These are phyloP conservation scores for Drosophila atripex DNA, from an alignment of 2,888 invertebrate species.

Conservation along the genomic window DNA sequence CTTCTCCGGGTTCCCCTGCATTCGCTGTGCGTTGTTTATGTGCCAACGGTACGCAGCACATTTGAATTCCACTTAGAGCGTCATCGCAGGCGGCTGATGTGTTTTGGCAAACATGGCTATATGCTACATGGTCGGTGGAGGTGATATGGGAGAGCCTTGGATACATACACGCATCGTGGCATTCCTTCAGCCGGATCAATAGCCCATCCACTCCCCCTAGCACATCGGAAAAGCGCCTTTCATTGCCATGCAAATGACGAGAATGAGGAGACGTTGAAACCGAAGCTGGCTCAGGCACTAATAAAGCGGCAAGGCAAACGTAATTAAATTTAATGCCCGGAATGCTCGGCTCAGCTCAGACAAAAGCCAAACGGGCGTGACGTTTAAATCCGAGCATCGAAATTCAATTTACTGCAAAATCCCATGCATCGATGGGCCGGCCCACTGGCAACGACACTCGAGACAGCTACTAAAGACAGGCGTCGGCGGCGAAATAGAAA, in stretches of 20 bases:
- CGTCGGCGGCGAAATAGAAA: slow-evolving; percentile 64
- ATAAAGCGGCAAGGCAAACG: slow-evolving; percentile 58
- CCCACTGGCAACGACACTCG: slow-evolving; percentile 13
- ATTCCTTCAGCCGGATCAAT: slow-evolving; percentile 26
- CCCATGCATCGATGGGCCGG: slow-evolving; percentile 62
- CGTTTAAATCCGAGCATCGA: slow-evolving; percentile 69
- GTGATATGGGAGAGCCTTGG: neutral
- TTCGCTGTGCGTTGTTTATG: slow-evolving; percentile 62
- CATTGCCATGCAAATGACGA: slow-evolving; percentile 32
- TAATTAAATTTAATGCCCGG: slow-evolving; percentile 73
- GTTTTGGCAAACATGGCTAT: slow-evolving; percentile 53
- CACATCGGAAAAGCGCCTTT: slow-evolving; percentile 35
- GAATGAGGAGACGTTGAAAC: neutral
- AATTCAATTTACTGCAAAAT: slow-evolving; percentile 78
- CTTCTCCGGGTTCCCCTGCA: slow-evolving; percentile 48
- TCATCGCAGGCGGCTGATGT: slow-evolving; percentile 38
- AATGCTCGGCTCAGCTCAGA: slow-evolving; percentile 35
- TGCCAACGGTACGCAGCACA: slow-evolving; percentile 72
- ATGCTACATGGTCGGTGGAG: neutral
- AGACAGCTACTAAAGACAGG: slow-evolving; percentile 17
- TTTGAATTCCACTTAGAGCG: slow-evolving; percentile 73
- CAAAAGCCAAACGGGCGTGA: slow-evolving; percentile 18
- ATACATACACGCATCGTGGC: slow-evolving; percentile 19
- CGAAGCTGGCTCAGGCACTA: slow-evolving; percentile 42
- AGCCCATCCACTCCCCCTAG: slow-evolving; percentile 5